Evolutionary conservation across 2,113 vertebrate species (phyloP).

Genomic region (Pelecanus crispus): DNA sequence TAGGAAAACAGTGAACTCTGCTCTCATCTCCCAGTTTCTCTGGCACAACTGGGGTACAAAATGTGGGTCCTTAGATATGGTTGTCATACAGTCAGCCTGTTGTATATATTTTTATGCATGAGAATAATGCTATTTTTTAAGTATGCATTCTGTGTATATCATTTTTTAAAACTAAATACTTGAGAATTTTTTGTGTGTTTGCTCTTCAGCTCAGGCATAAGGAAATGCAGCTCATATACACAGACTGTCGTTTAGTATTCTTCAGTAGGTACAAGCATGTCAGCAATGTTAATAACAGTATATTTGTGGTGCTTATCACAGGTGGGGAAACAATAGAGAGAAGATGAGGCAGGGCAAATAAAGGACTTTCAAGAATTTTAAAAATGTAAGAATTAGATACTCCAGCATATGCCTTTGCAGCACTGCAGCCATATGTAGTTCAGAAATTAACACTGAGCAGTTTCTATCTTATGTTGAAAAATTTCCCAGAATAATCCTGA

Average conservation of each 20-base stretch:
- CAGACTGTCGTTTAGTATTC: not conserved
- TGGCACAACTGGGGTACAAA: not conserved
- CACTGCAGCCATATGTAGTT: not conserved
- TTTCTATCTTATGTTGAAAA: not conserved
- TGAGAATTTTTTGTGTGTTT: not conserved
- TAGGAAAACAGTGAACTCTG: not conserved
- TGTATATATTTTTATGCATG: not conserved
- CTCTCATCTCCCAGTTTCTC: not conserved
- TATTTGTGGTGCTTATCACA: not conserved
- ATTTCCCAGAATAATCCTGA: not conserved
- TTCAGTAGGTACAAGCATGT: not conserved
- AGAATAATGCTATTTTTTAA: not conserved
- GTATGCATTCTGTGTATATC: not conserved
- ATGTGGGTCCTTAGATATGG: not conserved
- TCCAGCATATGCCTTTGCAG: not conserved
- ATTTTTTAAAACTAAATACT: not conserved
- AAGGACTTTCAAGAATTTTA: not conserved
- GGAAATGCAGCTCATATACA: not conserved
- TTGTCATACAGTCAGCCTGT: not conserved
- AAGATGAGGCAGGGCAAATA: not conserved
- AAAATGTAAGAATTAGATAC: not conserved
- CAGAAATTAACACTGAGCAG: not conserved
- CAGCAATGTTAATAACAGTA: not conserved
- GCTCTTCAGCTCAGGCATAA: not conserved
- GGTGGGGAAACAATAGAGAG: not conserved